Conservation (phyloP, 2,797 vertebrate genomes). For the Carcharodon carcharias region DNA sequence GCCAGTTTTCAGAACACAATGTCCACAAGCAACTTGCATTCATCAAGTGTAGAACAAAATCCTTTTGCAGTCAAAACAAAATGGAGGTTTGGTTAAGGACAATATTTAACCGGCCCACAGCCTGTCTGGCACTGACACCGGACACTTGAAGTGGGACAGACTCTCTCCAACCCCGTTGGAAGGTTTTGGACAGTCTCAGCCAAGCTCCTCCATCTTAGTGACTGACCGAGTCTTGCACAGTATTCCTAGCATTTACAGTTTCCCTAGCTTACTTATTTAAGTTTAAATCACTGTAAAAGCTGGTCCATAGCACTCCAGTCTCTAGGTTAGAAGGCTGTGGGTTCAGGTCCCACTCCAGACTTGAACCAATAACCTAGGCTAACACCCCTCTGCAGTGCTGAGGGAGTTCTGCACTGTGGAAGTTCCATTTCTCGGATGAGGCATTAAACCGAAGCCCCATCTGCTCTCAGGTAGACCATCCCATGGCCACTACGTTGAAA, state of each 20-base stretch:
- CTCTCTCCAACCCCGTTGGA: not conserved
- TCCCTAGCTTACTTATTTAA: not conserved
- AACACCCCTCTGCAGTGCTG: not conserved
- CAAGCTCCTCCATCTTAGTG: not conserved
- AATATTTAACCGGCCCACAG: too few species aligned
- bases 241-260: not conserved
- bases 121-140: too few species aligned
- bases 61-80: not conserved
- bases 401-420: not conserved
- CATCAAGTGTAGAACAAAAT: not conserved
- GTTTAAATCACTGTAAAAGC: not conserved
- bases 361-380: not conserved
- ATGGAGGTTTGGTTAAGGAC: not conserved
- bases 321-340: not conserved
- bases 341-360: not conserved
- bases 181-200: not conserved
- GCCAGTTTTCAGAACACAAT: not conserved
- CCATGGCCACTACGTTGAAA: not conserved
- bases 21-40: not conserved
- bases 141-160: too few species aligned
- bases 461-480: not conserved
- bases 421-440: not conserved
- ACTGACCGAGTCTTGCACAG: not conserved
- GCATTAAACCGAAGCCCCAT: not conserved
- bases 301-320: not conserved